These are phyloP conservation scores for Polydrusus tereticollis DNA, from an alignment of 2,888 invertebrate species.

Conservation along the genomic window DNA sequence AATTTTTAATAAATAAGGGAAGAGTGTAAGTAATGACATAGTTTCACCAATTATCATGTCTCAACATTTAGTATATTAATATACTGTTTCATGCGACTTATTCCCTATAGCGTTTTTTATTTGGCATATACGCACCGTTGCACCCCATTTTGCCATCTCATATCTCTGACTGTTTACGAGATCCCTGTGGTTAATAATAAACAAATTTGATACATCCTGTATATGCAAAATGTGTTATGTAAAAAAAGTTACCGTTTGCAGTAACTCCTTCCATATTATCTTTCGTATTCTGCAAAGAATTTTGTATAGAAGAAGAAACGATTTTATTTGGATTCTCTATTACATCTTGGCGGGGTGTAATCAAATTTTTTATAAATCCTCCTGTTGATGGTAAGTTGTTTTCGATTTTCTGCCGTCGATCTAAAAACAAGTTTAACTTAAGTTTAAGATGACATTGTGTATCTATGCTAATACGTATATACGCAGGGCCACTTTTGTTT, in stretches of 20 bases:
- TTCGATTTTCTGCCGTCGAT: not conserved
- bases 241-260: constrained; percentile 1
- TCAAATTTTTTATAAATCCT: constrained; percentile 16
- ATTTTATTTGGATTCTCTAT: not conserved
- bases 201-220: too few species aligned
- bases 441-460: too few species aligned
- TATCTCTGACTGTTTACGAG: too few species aligned
- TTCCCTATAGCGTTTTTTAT: constrained; percentile 84
- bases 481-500: too few species aligned
- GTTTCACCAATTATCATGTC: constrained; percentile 18
- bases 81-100: constrained; percentile 68
- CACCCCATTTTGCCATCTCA: too few species aligned
- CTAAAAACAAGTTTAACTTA: not conserved
- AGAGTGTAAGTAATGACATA: constrained; percentile 66
- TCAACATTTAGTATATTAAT: not conserved
- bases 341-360: not conserved
- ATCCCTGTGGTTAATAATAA: not conserved
- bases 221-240: too few species aligned
- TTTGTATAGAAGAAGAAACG: not conserved
- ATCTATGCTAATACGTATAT: not conserved
- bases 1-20: constrained; percentile 64
- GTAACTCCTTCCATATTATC: not conserved
- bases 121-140: too few species aligned
- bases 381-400: not conserved
- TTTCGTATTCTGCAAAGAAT: not conserved